Percentiles rank a stretch among this genome's conserved stretches.
phyloP scores from a whole-genome alignment of 2,888 invertebrate genomes.

The Lordiphosa fenestrarum region DNA sequence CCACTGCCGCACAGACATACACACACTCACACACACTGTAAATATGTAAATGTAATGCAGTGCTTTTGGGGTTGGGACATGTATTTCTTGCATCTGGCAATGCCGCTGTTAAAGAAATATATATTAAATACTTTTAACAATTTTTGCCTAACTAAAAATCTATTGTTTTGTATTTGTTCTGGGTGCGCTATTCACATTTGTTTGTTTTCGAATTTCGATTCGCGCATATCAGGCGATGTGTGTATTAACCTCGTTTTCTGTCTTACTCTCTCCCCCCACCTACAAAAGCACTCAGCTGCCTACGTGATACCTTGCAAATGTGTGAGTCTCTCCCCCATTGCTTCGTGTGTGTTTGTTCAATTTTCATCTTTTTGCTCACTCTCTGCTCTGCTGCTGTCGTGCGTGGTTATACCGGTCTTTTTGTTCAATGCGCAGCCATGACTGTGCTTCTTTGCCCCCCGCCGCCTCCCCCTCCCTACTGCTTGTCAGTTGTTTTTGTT shows the following conservation, averaged over 20 bases:
- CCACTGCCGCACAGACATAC: constrained; percentile 21
- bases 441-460: constrained; percentile 11
- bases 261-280: background rate
- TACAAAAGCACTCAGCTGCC: background rate
- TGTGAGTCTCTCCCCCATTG: constrained; percentile 1
- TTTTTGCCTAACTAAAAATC: constrained; percentile 23
- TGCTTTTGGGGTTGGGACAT: constrained; percentile 10
- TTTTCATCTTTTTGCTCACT: constrained; percentile 21
- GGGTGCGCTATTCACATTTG: constrained; percentile 47
- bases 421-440: constrained; percentile 36
- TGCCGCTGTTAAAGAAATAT: constrained; percentile 23
- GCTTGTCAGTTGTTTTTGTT: constrained; percentile 16
- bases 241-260: constrained; percentile 53
- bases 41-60: constrained; percentile 34
- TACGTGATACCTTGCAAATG: constrained; percentile 1
- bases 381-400: constrained; percentile 27
- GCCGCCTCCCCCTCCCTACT: constrained; percentile 4
- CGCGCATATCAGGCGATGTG: constrained; percentile 66
- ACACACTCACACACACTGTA: constrained; percentile 9
- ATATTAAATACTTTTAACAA: constrained; percentile 18
- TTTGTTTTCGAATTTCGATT: constrained; percentile 56
- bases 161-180: constrained; percentile 37
- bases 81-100: constrained; percentile 49
- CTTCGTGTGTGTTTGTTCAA: constrained; percentile 7
- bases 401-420: constrained; percentile 75